Evolutionary conservation across 1,140 invertebrate species (phyloP).

Genomic region (Oryctes rhinoceros): DNA sequence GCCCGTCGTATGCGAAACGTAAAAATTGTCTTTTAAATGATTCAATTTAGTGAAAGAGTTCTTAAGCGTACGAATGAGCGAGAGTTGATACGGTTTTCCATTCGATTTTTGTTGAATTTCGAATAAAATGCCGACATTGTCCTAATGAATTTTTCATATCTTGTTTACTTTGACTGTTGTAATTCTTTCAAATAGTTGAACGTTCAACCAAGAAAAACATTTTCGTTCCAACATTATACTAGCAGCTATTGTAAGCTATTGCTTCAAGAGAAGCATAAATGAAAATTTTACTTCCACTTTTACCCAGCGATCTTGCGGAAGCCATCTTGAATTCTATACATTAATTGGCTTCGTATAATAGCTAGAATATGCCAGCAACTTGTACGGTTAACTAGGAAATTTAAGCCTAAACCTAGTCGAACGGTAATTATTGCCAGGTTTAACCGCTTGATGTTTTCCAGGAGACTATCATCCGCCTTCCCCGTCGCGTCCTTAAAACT

Average conservation of each 20-base stretch:
- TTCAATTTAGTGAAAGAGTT: background rate
- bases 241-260: no score
- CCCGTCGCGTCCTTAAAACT: background rate
- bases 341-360: no score
- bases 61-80: background rate
- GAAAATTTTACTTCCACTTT: no score
- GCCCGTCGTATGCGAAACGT: background rate
- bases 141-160: no score
- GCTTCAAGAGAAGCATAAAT: no score
- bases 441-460: constrained; percentile 4
- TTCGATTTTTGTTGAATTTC: background rate
- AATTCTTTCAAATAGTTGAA: no score
- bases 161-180: no score
- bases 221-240: no score
- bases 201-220: no score
- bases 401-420: background rate
- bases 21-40: constrained; percentile 8
- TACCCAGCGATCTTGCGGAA: no score
- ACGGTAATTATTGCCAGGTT: background rate
- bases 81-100: background rate
- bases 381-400: no score
- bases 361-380: background rate
- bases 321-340: no score
- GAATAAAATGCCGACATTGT: background rate
- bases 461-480: background rate